Base-by-base conservation (phyloP, 2,113 vertebrate genomes). In the Phainopepla nitens region DNA sequence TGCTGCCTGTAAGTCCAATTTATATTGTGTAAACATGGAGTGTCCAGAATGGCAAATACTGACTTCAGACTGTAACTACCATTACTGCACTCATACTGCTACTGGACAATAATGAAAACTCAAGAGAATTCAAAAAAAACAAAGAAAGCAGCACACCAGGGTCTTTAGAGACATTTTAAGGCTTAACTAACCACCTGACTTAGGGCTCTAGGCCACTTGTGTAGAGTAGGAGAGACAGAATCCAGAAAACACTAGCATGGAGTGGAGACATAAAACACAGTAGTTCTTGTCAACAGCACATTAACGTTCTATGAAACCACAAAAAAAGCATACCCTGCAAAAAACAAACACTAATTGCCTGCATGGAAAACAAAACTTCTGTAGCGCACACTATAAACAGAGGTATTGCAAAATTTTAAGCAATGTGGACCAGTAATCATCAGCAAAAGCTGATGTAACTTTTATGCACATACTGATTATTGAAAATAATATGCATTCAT, bases 301-400 rank as follows among this genome's bases (percentile, higher is more conserved):
- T 60, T 54, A 79, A 41, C 39, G 82, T 71, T 88, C 90, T 94
- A 89, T 10, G 64, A 72, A 96, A 84, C 50, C 23, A 82, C 90
- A 71, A 49, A 90, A 78, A 64, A 89, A 88, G 79, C 44, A 93
- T 94, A 94, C 94, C 95, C 92, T 91, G 97, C 95, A 96, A 96
- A 96, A 96, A 96, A 94, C 82, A 91, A 93, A 76, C 72, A 93
- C 89, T 90, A 91, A 92, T 45, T 84, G 89, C 93, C 95, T 97
- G 95, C 72, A 73, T 5, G 61, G 84, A 77, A 94, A 36, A 93
- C 57, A 79, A 93, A 93, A 94, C 44, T 69, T 41, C 16, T 70
- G 57, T 79, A 94, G 75, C 64, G 4, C 64, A 91, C 80, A 57
- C 92, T 96, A 90, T 73, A 87, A 98, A 96, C 77, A 76, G 90